Evolutionary conservation across 2,888 invertebrate genomes (phyloP).

Genomic region (Macaria liturata): DNA sequence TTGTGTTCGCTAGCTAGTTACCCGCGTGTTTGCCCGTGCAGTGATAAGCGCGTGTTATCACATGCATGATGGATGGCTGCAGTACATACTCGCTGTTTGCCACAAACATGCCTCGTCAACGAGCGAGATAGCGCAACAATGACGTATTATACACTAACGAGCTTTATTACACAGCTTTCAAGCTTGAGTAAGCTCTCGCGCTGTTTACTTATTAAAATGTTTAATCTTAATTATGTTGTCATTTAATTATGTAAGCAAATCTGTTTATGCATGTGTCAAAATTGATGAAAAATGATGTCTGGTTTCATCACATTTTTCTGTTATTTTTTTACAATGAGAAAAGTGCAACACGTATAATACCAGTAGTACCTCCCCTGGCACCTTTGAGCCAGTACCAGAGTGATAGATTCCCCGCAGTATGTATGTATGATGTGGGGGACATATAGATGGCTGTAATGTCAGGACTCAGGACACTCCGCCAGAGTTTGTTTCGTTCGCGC

Average conservation of each 20-base stretch:
- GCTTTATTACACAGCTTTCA: constrained; percentile 14
- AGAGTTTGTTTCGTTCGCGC: constrained; percentile 42
- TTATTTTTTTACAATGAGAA: too few relatives aligned
- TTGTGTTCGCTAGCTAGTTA: not conserved
- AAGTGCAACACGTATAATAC: too few relatives aligned
- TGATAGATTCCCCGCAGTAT: constrained; percentile 47
- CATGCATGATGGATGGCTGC: constrained; percentile 19
- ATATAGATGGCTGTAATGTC: constrained; percentile 57
- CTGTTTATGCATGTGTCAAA: too few relatives aligned
- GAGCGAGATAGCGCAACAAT: constrained; percentile 14
- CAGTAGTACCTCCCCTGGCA: too few relatives aligned
- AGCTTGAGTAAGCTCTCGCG: constrained; percentile 7
- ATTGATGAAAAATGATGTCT: too few relatives aligned
- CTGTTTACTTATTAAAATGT: not conserved
- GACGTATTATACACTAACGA: constrained; percentile 30
- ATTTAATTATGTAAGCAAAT: too few relatives aligned
- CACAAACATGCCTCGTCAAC: constrained; percentile 13
- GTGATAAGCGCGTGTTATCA: constrained; percentile 10
- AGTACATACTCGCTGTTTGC: constrained; percentile 19
- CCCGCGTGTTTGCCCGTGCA: constrained; percentile 4
- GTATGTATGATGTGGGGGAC: constrained; percentile 35
- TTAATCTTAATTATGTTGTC: not conserved
- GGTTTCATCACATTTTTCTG: too few relatives aligned
- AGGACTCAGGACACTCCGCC: constrained; percentile 32
- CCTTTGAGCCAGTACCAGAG: constrained; percentile 37